A percentile compares a stretch with the other conserved stretches of the same genome.
Evolutionary conservation across 1,140 invertebrate species (phyloP).

Genomic region (Chymomyza costata): DNA sequence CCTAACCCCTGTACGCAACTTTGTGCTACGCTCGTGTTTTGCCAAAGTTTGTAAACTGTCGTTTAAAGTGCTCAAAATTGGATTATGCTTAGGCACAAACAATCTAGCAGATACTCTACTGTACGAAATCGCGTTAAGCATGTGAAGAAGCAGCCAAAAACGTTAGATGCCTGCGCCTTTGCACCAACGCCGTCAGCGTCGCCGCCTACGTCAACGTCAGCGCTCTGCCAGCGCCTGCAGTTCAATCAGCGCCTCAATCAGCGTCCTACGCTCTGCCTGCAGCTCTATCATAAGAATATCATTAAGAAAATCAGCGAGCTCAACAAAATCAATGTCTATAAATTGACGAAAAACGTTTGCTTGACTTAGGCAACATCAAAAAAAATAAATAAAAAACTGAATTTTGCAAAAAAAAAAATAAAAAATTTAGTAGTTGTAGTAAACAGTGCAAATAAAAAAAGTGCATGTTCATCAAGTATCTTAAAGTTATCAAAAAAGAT

Average conservation of each 20-base stretch:
- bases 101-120: slow-evolving; percentile 41
- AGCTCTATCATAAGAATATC: slow-evolving; percentile 65
- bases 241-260: slow-evolving; percentile 51
- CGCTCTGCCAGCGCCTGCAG: slow-evolving; percentile 29
- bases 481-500: neutral
- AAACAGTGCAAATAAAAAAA: slow-evolving; percentile 1
- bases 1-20: neutral
- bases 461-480: neutral
- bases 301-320: slow-evolving; percentile 45
- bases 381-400: slow-evolving; percentile 3
- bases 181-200: slow-evolving; percentile 4
- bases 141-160: slow-evolving; percentile 38
- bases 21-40: neutral
- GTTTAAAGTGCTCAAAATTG: slow-evolving; percentile 44
- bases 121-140: slow-evolving; percentile 53
- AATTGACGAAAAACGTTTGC: slow-evolving; percentile 48
- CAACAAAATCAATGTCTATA: slow-evolving; percentile 39
- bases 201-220: neutral
- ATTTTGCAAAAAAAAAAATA: slow-evolving; percentile 3
- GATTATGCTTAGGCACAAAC: slow-evolving; percentile 71
- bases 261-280: slow-evolving; percentile 49
- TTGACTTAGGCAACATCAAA: slow-evolving; percentile 55
- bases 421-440: neutral
- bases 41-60: slow-evolving; percentile 43
- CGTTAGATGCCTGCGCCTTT: slow-evolving; percentile 34